A percentile compares a stretch with the other conserved stretches of the same genome.
Evolutionary conservation across 2,888 invertebrate genomes (phyloP).

Genomic region (Alloscopus bannaensis): DNA sequence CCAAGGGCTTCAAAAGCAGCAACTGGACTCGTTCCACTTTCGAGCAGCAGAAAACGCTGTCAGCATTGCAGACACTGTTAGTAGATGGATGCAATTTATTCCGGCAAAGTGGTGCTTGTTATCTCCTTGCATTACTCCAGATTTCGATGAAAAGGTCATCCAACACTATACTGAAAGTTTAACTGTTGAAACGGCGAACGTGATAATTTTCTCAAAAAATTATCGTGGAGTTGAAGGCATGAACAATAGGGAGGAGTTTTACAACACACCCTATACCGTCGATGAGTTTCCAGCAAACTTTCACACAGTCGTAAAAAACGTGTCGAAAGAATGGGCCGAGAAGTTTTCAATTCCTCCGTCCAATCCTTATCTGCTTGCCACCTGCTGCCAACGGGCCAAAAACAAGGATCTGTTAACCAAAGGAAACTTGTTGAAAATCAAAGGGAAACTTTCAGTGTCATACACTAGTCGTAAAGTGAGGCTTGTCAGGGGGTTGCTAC

Average conservation of each 20-base stretch:
- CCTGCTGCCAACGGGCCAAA: slow-evolving; percentile 28
- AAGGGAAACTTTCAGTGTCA: slow-evolving; percentile 33
- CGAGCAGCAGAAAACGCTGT: slow-evolving; percentile 11
- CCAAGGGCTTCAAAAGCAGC: slow-evolving; percentile 54
- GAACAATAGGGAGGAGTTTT: slow-evolving; percentile 45
- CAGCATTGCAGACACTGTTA: slow-evolving; percentile 21
- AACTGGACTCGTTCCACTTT: slow-evolving; percentile 62
- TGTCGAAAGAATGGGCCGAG: background rate
- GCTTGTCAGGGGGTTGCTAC: slow-evolving; percentile 14
- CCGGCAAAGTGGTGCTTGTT: slow-evolving; percentile 44
- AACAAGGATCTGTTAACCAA: slow-evolving; percentile 37
- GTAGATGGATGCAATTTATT: slow-evolving; percentile 46
- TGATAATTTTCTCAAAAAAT: slow-evolving; percentile 55
- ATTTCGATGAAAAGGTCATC: slow-evolving; percentile 47
- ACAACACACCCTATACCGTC: slow-evolving; percentile 49
- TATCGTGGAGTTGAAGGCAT: slow-evolving; percentile 27
- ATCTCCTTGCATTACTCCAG: slow-evolving; percentile 43
- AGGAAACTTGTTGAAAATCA: slow-evolving; percentile 38
- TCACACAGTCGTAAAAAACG: slow-evolving; percentile 11
- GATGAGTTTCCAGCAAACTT: slow-evolving; percentile 37
- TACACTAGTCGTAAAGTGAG: slow-evolving; percentile 35
- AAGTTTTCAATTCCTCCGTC: slow-evolving; percentile 36
- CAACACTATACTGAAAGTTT: slow-evolving; percentile 37
- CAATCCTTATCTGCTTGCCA: slow-evolving; percentile 24
- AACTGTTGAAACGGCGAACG: slow-evolving; percentile 40